A percentile compares a stretch with the other conserved stretches of the same genome.
Evolutionary conservation across 2,797 vertebrate genomes (phyloP).

Genomic region (Pelodytes ibericus): DNA sequence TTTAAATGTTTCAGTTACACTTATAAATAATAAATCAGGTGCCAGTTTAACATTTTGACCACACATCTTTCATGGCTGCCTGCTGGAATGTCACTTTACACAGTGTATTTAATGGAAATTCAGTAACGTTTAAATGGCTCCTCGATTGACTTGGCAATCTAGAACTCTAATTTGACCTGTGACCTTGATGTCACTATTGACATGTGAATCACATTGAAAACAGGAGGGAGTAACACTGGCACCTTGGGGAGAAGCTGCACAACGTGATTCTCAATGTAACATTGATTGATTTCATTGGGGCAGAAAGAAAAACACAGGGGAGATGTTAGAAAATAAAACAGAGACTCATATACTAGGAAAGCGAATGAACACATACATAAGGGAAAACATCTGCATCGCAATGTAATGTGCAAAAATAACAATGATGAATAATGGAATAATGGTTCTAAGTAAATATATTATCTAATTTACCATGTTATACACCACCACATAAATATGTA

Average conservation of each 20-base stretch:
- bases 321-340: constrained; percentile 26
- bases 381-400: no score
- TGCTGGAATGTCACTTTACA: constrained; percentile 35
- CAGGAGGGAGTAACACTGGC: constrained; percentile 26
- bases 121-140: constrained; percentile 36
- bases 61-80: constrained; percentile 14
- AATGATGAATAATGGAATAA: no score
- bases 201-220: no score
- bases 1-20: constrained; percentile 24
- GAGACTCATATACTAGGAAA: constrained; percentile 2
- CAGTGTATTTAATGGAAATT: constrained; percentile 41
- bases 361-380: no score
- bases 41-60: constrained; percentile 33
- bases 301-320: constrained; percentile 39
- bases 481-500: no score
- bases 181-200: no score
- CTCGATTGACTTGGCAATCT: constrained; percentile 41
- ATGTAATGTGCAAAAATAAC: no score
- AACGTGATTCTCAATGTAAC: constrained; percentile 27
- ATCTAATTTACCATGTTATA: no score
- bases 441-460: no score
- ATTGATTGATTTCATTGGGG: constrained; percentile 43
- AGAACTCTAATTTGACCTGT: constrained; percentile 38
- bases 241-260: constrained; percentile 29
- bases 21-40: constrained; percentile 31